Evolutionary conservation across 2,113 vertebrate genomes (phyloP), one percentile per base, ranked within the genome.

Genomic region (Tor tambroides): DNA sequence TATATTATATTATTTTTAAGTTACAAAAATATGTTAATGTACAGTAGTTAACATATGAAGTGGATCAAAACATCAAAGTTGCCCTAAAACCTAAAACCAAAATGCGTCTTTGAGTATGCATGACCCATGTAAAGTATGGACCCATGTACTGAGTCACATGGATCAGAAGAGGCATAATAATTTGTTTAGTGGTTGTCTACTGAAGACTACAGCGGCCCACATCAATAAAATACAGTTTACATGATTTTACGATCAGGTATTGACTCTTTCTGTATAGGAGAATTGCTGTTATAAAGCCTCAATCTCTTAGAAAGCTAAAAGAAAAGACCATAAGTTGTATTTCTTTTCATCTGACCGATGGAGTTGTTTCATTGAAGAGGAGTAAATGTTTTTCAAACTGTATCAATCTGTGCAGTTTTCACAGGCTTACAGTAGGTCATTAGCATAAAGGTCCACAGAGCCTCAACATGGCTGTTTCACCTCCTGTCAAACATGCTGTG

Each of bases 401-500:
- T 88, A 63, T 89, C 87, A 83, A 80, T 59, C 87, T 49, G 15
- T 51, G 91, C 89, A 89, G 90, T 90, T 90, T 91, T 75, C 81
- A 84, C 41, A 65, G 74, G 86, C 88, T 88, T 89, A 80, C 90
- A 87, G 88, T 76, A 87, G 88, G 86, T 90, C 85, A 90, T 92
- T 93, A 90, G 80, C 87, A 59, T 80, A 81, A 65, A 26, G 28
- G 82, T 88, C 87, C 88, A 77, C 82, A 63, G 89, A 83, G 90
- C 76, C 85, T 59, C 54, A 81, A n/a, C 51, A 51, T 77, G 30
- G 80, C 80, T 85, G 78, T 65, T 87, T 72, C 78, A 86, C 75
- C 76, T 87, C 86, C 84, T 85, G 65, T 63, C 85, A 90, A 86
- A 84, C 82, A 87, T 51, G 7, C 6, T 65, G 38, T 76, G 35